Percentiles rank a stretch among this genome's conserved stretches.
These are phyloP conservation scores for Cotesia chilonis DNA, from an alignment of 1,140 invertebrate genomes.

Conservation along the genomic window DNA sequence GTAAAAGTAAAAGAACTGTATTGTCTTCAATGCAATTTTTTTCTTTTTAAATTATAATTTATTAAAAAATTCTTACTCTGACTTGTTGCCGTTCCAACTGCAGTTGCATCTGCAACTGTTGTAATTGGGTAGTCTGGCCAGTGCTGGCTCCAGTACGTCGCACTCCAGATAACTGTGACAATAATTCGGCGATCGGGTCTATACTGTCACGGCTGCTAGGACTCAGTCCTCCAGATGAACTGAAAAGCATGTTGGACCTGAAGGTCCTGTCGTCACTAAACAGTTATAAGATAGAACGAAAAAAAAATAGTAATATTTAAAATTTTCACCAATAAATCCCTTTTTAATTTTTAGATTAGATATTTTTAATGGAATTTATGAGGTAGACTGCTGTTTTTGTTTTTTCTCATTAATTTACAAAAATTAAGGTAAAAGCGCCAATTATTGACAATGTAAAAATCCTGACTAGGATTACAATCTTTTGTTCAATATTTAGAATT, in stretches of 20 bases:
- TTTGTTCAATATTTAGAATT: too few relatives aligned
- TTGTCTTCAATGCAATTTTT: too few relatives aligned
- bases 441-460: not conserved
- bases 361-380: too few relatives aligned
- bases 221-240: conserved; percentile 83
- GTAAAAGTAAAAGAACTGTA: too few relatives aligned
- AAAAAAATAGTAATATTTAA: not conserved
- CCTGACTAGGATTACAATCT: not conserved
- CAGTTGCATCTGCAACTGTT: conserved; percentile 90
- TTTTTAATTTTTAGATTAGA: conserved; percentile 11
- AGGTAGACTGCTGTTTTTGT: conserved; percentile 13
- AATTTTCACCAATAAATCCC: too few relatives aligned
- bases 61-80: conserved; percentile 66
- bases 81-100: conserved; percentile 88
- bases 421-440: not conserved
- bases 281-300: not conserved
- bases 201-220: conserved; percentile 86
- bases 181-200: conserved; percentile 93
- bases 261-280: conserved; percentile 49
- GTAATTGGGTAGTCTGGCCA: conserved; percentile 75
- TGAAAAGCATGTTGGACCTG: conserved; percentile 90
- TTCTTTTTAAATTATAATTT: not conserved
- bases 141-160: conserved; percentile 72
- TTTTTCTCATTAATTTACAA: not conserved
- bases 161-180: conserved; percentile 91